Conservation (phyloP, 2,888 invertebrate species). For the Agelastica alni region DNA sequence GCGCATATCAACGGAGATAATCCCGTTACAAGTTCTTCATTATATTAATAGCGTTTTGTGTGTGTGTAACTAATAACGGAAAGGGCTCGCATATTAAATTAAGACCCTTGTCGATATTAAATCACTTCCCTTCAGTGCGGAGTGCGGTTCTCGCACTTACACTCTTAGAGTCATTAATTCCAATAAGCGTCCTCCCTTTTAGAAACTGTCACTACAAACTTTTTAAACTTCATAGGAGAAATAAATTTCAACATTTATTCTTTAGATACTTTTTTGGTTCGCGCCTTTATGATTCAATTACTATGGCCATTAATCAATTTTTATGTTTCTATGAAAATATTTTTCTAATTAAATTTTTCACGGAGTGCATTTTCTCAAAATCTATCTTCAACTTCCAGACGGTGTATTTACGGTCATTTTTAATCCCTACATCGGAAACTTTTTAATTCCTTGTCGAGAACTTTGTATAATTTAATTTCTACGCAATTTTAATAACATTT, state of each 20-base stretch:
- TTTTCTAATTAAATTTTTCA: conserved; percentile 52
- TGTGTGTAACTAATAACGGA: conserved; percentile 50
- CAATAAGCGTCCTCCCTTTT: conserved; percentile 50
- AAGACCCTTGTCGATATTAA: conserved; percentile 51
- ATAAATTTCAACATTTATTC: conserved; percentile 54
- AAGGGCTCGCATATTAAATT: conserved; percentile 50
- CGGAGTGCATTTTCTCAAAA: conserved; percentile 32
- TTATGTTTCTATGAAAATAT: conserved; percentile 55
- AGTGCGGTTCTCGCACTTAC: conserved; percentile 49
- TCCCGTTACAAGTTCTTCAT: conserved; percentile 49
- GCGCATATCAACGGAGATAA: conserved; percentile 42
- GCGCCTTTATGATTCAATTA: conserved; percentile 57
- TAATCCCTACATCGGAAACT: not conserved
- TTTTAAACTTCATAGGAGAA: conserved; percentile 52
- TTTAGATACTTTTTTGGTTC: conserved; percentile 53
- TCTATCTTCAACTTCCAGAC: conserved; percentile 24
- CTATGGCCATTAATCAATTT: conserved; percentile 56
- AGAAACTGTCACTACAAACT: conserved; percentile 54
- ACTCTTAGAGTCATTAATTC: conserved; percentile 48
- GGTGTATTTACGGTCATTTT: conserved; percentile 1
- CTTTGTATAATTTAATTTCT: not conserved
- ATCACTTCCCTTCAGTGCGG: conserved; percentile 49
- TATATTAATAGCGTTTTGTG: conserved; percentile 51
- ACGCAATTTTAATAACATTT: not conserved
- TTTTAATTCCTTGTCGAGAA: not conserved